Conservation (phyloP, 2,113 vertebrate species). For the Bombycilla garrulus region DNA sequence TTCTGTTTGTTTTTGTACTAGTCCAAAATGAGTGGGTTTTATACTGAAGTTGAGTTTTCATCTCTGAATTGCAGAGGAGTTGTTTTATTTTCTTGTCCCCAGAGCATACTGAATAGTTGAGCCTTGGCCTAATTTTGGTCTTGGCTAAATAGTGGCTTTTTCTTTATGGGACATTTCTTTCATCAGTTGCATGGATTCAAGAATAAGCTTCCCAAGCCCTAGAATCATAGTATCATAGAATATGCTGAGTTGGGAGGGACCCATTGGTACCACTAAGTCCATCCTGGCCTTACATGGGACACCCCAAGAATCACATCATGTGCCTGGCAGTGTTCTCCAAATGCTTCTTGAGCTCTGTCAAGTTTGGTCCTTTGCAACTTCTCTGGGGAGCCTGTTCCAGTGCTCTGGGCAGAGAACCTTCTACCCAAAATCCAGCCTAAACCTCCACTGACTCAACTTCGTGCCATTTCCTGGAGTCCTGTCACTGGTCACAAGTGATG, state of each 20-base stretch:
- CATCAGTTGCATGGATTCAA: background rate
- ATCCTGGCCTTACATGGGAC: background rate
- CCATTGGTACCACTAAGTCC: background rate
- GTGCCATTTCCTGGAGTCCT: background rate
- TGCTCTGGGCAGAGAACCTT: background rate
- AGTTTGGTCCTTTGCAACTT: background rate
- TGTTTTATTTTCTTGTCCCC: background rate
- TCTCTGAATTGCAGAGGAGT: background rate
- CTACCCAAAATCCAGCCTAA: background rate
- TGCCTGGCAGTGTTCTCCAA: background rate
- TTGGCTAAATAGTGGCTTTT: background rate
- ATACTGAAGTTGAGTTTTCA: background rate
- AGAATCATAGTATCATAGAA: background rate
- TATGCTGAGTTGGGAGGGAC: background rate
- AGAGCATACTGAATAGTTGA: background rate
- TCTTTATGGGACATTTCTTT: background rate
- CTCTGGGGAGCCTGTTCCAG: background rate
- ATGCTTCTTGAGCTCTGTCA: background rate
- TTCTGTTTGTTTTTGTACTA: background rate
- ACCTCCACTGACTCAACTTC: background rate
- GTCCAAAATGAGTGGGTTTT: background rate
- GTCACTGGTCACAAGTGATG: background rate
- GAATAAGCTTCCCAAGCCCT: background rate
- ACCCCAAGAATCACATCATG: background rate
- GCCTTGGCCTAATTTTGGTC: background rate